phyloP scores from a whole-genome alignment of 2,797 vertebrate genomes.

The Xenopus petersii region DNA sequence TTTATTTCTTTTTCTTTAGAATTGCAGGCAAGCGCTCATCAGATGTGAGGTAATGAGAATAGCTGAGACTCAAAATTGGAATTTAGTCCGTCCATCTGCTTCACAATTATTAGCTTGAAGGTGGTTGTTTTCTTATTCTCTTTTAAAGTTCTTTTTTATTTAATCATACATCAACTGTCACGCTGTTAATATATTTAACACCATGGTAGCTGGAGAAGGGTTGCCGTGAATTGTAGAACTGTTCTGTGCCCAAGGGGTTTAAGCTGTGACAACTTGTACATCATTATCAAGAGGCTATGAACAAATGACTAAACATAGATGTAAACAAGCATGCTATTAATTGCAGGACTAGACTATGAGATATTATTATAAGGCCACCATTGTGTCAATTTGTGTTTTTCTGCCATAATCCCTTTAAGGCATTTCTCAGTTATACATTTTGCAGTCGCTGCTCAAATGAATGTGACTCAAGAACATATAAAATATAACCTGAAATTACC shows the following conservation, averaged over 20 bases:
- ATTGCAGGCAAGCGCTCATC: conserved; percentile 2
- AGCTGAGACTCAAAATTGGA: background rate
- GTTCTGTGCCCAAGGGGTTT: background rate
- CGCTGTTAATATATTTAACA: background rate
- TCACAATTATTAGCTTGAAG: background rate
- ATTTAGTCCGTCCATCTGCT: background rate
- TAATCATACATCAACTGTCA: background rate
- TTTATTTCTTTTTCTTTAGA: conserved; percentile 6
- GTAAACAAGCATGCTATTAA: conserved; percentile 32
- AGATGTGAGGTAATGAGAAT: conserved; percentile 9
- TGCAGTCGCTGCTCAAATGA: no score
- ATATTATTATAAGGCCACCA: background rate
- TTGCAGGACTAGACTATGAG: background rate
- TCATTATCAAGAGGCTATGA: background rate
- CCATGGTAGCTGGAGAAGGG: background rate
- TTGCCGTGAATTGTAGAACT: background rate
- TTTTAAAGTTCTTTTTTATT: background rate
- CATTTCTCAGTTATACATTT: background rate
- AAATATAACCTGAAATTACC: no score
- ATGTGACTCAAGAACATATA: no score
- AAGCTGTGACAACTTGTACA: background rate
- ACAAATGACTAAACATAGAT: background rate
- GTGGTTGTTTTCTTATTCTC: background rate
- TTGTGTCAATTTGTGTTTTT: background rate
- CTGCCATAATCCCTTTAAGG: background rate